Evolutionary conservation across 2,888 invertebrate species (phyloP).

Genomic region (Hoplodrina ambigua): DNA sequence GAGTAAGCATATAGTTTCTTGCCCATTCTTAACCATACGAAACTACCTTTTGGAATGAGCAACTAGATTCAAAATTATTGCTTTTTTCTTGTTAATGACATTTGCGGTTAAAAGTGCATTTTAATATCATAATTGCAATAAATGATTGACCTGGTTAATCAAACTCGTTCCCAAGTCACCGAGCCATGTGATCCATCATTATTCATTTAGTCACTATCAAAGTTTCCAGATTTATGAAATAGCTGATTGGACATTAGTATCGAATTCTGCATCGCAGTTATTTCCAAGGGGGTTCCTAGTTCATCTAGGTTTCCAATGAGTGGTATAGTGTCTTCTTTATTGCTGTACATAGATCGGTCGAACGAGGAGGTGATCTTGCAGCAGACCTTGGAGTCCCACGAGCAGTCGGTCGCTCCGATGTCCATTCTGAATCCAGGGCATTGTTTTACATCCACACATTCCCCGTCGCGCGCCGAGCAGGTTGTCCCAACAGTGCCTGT

Average conservation of each 20-base stretch:
- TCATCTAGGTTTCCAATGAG: slow-evolving; percentile 50
- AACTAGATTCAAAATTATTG: too few relatives aligned
- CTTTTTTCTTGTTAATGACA: too few relatives aligned
- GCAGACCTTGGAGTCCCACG: slow-evolving; percentile 71
- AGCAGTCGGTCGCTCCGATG: slow-evolving; percentile 71
- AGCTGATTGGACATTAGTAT: slow-evolving; percentile 33
- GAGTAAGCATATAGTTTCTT: too few relatives aligned
- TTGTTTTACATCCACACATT: slow-evolving; percentile 70
- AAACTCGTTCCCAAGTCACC: too few relatives aligned
- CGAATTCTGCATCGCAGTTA: slow-evolving; percentile 60
- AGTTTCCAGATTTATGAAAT: slow-evolving; percentile 12
- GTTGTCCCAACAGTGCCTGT: slow-evolving; percentile 71
- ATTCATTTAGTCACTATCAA: slow-evolving; percentile 22
- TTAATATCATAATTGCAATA: too few relatives aligned
- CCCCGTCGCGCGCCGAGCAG: slow-evolving; percentile 79
- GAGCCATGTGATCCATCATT: neutral
- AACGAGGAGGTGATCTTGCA: slow-evolving; percentile 65
- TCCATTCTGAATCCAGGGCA: slow-evolving; percentile 70
- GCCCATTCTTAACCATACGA: too few relatives aligned
- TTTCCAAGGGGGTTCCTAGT: slow-evolving; percentile 53
- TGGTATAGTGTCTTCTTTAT: slow-evolving; percentile 43
- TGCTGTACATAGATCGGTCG: slow-evolving; percentile 60
- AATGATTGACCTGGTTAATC: too few relatives aligned
- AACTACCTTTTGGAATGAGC: too few relatives aligned
- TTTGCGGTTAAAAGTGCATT: too few relatives aligned